Evolutionary conservation across 2,797 vertebrate species (phyloP), one percentile per base, ranked within the genome.

Genomic region (Chanos chanos): DNA sequence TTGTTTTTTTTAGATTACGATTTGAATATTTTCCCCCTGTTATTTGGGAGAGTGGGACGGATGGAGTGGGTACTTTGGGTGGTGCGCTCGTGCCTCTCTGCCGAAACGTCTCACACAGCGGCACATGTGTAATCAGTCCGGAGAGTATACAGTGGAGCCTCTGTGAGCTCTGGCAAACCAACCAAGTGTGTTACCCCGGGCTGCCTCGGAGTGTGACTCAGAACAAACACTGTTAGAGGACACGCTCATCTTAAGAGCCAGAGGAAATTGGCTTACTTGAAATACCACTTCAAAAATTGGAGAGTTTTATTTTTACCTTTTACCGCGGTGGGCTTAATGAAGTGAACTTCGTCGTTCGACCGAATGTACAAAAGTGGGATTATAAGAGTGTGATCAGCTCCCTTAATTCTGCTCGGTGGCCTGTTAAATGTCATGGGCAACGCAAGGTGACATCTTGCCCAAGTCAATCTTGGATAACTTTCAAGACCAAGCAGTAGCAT

Each of bases 91-190:
- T 24, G 61, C 10, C 19, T 68, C 65, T 13, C 70, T 70, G 77
- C 70, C 59, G 16, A 77, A 69, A 77, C 72, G 75, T 63, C 60
- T 70, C 69, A 53, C 52, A 70, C 73, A 56, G 64, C 24, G 66
- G 71, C 57, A 79, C 49, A 19, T 24, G 50, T 66, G 64, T 72
- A 81, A 83, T 66, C 58, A 44, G 68, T 71, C 19, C 56, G 68
- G 72, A 81, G 70, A 70, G 53, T 64, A 37, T 47, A 53, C 59
- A 5, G 62, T 64, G 51, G 44, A 61, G 68, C 41, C 55, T 64
- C 49, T 33, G 13, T 27, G 45, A 78, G 79, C 63, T 65, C 48
- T 68, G 73, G 76, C 78, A 79, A n/a, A 68, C 51, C 5, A 21
- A 78, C 78, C 72, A 59, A 73, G 58, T 21, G 45, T 54, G 53